phyloP scores from a whole-genome alignment of 2,113 vertebrate species.

The Zosterops japonicus region DNA sequence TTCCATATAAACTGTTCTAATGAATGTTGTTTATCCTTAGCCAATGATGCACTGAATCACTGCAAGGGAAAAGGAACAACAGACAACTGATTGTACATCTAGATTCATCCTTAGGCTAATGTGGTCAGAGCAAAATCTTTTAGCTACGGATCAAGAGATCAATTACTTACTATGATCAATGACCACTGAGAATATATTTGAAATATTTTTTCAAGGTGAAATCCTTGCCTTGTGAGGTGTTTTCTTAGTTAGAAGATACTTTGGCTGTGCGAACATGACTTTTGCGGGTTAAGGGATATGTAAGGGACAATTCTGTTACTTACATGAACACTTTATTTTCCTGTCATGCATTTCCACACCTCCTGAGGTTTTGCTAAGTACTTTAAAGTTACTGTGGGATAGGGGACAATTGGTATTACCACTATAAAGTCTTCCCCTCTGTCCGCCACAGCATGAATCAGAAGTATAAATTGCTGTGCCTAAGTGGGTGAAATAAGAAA shows the following conservation, averaged over 20 bases:
- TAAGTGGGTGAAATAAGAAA: slow-evolving; percentile 59
- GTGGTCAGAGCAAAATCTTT: not conserved
- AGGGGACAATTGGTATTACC: slow-evolving; percentile 28
- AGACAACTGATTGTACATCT: not conserved
- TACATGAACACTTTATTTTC: not conserved
- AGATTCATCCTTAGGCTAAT: not conserved
- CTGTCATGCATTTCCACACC: not conserved
- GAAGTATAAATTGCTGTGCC: slow-evolving; percentile 44
- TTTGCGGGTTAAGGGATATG: not conserved
- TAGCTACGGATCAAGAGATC: not conserved
- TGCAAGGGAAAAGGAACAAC: not conserved
- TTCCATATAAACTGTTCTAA: not conserved
- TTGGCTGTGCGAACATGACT: not conserved
- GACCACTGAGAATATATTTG: not conserved
- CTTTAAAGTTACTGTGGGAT: slow-evolving; percentile 35
- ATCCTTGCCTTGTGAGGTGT: not conserved
- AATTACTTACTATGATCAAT: not conserved
- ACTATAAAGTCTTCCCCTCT: slow-evolving; percentile 32
- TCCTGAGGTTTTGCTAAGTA: not conserved
- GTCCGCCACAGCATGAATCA: slow-evolving; percentile 25
- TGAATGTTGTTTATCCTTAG: not conserved
- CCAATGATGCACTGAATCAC: not conserved
- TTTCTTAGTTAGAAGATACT: not conserved
- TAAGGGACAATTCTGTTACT: not conserved
- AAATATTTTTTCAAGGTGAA: not conserved